Evolutionary conservation across 2,888 invertebrate species (phyloP).

Genomic region (Fabriciana adippe): DNA sequence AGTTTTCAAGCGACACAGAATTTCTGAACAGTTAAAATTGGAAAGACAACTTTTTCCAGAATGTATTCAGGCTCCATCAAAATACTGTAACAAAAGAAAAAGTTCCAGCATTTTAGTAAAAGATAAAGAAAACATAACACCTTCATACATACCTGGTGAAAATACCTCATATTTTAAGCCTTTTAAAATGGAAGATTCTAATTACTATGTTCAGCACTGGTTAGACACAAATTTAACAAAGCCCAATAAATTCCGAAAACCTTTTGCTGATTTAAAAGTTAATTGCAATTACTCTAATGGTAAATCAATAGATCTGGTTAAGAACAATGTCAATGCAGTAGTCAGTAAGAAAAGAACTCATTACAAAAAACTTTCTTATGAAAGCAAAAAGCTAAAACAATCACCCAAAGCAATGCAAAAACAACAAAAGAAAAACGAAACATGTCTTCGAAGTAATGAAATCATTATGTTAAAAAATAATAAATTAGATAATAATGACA

Average conservation of each 20-base stretch:
- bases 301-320: slow-evolving; percentile 30
- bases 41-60: slow-evolving; percentile 72
- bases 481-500: slow-evolving; percentile 54
- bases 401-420: slow-evolving; percentile 21
- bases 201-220: slow-evolving; percentile 64
- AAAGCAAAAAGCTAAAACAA: slow-evolving; percentile 8
- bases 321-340: slow-evolving; percentile 25
- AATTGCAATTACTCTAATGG: slow-evolving; percentile 43
- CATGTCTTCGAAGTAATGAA: background rate
- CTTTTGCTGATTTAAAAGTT: slow-evolving; percentile 62
- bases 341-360: slow-evolving; percentile 15
- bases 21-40: slow-evolving; percentile 63
- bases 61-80: slow-evolving; percentile 69
- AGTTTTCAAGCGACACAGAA: slow-evolving; percentile 59
- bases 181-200: slow-evolving; percentile 58
- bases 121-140: slow-evolving; percentile 54
- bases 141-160: slow-evolving; percentile 57
- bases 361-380: slow-evolving; percentile 15
- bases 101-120: slow-evolving; percentile 44
- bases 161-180: slow-evolving; percentile 42
- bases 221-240: slow-evolving; percentile 53
- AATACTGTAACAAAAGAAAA: slow-evolving; percentile 70
- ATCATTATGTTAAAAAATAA: background rate
- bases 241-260: slow-evolving; percentile 49
- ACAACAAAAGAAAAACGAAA: slow-evolving; percentile 32